A percentile compares a stretch with the other conserved stretches of the same genome.
Evolutionary conservation across 2,888 invertebrate species (phyloP).

Genomic region (Emmelina monodactyla): DNA sequence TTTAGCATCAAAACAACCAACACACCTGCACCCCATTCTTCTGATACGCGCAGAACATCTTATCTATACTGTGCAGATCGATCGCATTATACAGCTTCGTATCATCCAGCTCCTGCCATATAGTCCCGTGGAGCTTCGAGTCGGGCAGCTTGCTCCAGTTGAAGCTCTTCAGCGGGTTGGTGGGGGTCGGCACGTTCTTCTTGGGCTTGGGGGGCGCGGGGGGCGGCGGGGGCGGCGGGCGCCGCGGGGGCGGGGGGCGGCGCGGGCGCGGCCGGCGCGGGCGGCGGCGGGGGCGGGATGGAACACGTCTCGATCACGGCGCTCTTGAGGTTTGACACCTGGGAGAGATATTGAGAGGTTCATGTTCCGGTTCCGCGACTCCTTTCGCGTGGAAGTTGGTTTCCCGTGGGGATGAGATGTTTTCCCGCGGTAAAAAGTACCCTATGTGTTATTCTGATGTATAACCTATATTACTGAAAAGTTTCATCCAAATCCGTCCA

Average conservation of each 20-base stretch:
- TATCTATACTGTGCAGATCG: constrained; percentile 91
- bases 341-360: no score
- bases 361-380: no score
- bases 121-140: constrained; percentile 88
- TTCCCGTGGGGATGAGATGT: no score
- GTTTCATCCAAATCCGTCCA: no score
- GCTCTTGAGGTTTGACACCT: constrained; percentile 58
- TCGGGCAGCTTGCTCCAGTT: constrained; percentile 98
- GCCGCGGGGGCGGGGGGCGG: constrained; percentile 66
- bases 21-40: constrained; percentile 83
- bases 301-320: constrained; percentile 48
- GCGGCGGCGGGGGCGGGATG: constrained; percentile 29
- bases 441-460: no score
- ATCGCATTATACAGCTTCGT: constrained; percentile 89
- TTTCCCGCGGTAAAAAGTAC: no score
- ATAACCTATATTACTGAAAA: no score
- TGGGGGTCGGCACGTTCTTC: constrained; percentile 92
- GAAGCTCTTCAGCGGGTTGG: constrained; percentile 93
- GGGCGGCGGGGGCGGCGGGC: constrained; percentile 66
- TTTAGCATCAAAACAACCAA: constrained; percentile 1
- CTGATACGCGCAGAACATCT: constrained; percentile 94
- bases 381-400: no score
- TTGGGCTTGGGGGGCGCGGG: constrained; percentile 69
- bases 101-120: constrained; percentile 95
- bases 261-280: constrained; percentile 67